Conservation (phyloP, 2,888 invertebrate genomes). For the Chelonus formosanus region DNA sequence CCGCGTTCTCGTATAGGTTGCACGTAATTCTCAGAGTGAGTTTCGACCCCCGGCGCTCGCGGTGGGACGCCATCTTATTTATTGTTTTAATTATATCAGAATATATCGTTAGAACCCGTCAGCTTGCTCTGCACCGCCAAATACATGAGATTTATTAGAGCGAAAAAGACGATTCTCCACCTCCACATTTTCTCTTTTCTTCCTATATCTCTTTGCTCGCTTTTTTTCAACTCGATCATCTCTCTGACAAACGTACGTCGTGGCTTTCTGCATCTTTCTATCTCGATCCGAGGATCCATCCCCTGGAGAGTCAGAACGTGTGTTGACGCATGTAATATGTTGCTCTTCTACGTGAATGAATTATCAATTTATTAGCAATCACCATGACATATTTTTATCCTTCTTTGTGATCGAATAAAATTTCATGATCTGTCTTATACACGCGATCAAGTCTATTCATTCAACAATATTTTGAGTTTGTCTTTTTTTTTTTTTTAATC, state of each 20-base stretch:
- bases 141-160: constrained; percentile 59
- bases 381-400: constrained; percentile 22
- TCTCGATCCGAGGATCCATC: constrained; percentile 25
- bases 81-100: constrained; percentile 66
- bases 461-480: not conserved
- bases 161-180: constrained; percentile 42
- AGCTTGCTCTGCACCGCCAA: constrained; percentile 60
- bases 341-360: constrained; percentile 53
- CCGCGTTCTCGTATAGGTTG: constrained; percentile 38
- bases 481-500: constrained; percentile 17
- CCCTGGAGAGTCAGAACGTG: constrained; percentile 38
- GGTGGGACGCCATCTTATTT: constrained; percentile 65
- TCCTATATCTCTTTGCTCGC: constrained; percentile 18
- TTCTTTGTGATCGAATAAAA: constrained; percentile 1
- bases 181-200: constrained; percentile 18
- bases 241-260: constrained; percentile 1
- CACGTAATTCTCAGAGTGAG: constrained; percentile 52
- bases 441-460: constrained; percentile 5
- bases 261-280: constrained; percentile 28
- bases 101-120: constrained; percentile 65
- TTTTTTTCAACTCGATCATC: not conserved
- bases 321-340: constrained; percentile 58
- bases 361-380: constrained; percentile 54
- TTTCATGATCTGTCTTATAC: not conserved
- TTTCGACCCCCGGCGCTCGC: constrained; percentile 63